Percentiles rank a stretch among this genome's conserved stretches.
Evolutionary conservation across 2,113 vertebrate genomes (phyloP).

Genomic region (Chunga burmeisteri): DNA sequence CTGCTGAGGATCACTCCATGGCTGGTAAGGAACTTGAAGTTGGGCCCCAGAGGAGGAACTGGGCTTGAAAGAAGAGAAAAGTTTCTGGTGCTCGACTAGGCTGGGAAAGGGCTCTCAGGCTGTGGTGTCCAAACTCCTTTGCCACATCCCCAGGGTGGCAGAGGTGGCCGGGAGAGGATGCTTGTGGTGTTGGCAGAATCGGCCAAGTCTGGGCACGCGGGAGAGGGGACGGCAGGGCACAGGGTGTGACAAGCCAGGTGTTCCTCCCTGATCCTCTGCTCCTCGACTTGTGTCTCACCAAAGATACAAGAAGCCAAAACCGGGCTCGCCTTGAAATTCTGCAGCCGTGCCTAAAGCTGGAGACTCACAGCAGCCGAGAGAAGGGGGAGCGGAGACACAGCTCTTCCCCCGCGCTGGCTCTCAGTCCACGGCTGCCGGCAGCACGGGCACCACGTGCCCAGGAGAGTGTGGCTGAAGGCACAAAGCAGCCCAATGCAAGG

Average conservation of each 20-base stretch:
- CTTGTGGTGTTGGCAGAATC: neutral
- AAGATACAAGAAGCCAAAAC: neutral
- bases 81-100: neutral
- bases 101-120: neutral
- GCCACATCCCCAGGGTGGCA: neutral
- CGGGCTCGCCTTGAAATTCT: neutral
- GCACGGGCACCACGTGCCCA: neutral
- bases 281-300: neutral
- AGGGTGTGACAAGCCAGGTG: neutral
- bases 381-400: neutral
- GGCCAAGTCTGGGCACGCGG: neutral
- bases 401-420: neutral
- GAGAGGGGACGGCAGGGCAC: neutral
- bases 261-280: neutral
- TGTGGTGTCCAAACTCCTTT: neutral
- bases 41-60: neutral
- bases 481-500: neutral
- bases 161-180: fast-evolving
- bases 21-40: neutral
- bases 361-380: neutral
- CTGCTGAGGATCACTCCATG: neutral
- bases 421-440: too few relatives aligned
- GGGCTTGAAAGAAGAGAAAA: neutral
- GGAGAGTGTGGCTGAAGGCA: neutral
- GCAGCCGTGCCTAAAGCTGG: neutral